Conservation (phyloP, 2,797 vertebrate genomes). For the Danio jaintianensis region DNA sequence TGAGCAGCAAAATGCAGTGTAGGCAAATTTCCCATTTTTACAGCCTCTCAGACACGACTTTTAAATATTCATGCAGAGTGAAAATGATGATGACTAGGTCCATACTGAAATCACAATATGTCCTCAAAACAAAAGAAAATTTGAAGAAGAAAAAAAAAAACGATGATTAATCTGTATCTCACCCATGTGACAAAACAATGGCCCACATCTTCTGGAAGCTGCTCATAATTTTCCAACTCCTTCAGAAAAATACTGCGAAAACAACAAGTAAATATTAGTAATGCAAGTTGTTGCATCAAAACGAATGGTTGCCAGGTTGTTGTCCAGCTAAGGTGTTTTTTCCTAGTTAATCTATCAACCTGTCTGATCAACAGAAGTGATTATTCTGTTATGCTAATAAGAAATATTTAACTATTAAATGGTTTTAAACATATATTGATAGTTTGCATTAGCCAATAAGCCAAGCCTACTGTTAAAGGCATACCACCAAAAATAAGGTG, state of each 20-base stretch:
- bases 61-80: slow-evolving; percentile 13
- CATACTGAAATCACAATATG: slow-evolving; percentile 19
- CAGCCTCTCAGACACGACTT: not conserved
- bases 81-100: not conserved
- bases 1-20: not conserved
- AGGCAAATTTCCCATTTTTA: not conserved
- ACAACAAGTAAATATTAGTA: not conserved
- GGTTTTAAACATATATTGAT: not conserved
- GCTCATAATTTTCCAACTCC: slow-evolving; percentile 97
- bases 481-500: no score
- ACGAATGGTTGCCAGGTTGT: not conserved
- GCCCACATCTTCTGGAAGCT: slow-evolving; percentile 96
- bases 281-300: not conserved
- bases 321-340: not conserved
- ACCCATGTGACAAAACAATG: slow-evolving; percentile 99
- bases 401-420: not conserved
- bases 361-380: not conserved
- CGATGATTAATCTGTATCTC: slow-evolving; percentile 63
- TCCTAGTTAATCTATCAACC: not conserved
- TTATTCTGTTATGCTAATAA: not conserved
- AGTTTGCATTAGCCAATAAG: not conserved
- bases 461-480: no score
- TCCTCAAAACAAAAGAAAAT: slow-evolving; percentile 7
- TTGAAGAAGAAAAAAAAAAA: not conserved
- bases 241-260: slow-evolving; percentile 93